Conservation (phyloP, 2,888 invertebrate genomes). For the Melanostoma mellinum region DNA sequence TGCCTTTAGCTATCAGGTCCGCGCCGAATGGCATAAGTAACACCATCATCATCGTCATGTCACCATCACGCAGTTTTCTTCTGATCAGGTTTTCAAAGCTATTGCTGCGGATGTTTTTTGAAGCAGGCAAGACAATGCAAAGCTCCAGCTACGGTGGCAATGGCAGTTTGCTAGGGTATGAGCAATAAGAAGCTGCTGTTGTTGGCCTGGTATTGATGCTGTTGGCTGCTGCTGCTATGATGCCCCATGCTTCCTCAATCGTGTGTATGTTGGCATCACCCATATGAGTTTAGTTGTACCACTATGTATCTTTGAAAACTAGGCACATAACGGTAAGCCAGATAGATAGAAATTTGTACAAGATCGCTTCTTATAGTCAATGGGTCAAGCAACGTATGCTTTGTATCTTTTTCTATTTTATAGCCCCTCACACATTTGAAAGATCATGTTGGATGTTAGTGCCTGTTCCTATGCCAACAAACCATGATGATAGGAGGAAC, state of each 20-base stretch:
- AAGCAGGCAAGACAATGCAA: too few species aligned
- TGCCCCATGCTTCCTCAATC: conserved; percentile 35
- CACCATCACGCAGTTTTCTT: conserved; percentile 72
- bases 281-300: conserved; percentile 59
- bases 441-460: conserved; percentile 34
- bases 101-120: not conserved
- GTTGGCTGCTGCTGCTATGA: conserved; percentile 18
- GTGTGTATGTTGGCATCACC: conserved; percentile 53
- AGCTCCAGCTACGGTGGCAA: conserved; percentile 26
- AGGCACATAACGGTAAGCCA: conserved; percentile 70
- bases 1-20: conserved; percentile 53
- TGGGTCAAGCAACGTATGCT: conserved; percentile 67
- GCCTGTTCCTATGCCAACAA: not conserved
- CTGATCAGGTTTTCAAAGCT: conserved; percentile 63
- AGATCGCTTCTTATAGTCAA: conserved; percentile 72
- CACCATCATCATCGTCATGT: conserved; percentile 72
- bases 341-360: conserved; percentile 70
- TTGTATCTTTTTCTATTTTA: conserved; percentile 34
- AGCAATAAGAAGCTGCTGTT: conserved; percentile 29
- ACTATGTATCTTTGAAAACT: conserved; percentile 64
- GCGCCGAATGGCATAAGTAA: conserved; percentile 70
- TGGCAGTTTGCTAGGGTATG: conserved; percentile 55
- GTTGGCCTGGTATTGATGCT: not conserved
- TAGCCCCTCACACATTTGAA: conserved; percentile 1
- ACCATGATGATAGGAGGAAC: conserved; percentile 18